Evolutionary conservation across 1,140 invertebrate species (phyloP), one percentile per base, ranked within the genome.

Genomic region (Cotesia glomerata): DNA sequence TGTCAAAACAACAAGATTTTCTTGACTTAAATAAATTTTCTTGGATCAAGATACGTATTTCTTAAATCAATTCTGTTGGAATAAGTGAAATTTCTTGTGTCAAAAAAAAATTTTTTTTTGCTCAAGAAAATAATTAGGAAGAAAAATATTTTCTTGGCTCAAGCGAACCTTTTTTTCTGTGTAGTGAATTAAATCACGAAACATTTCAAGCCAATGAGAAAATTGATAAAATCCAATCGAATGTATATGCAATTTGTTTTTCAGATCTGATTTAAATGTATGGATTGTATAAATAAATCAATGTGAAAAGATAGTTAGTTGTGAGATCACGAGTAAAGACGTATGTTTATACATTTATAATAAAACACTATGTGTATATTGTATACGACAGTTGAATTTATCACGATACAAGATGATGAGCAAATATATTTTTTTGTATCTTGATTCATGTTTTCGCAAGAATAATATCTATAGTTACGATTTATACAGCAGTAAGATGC

Each of bases 381-480:
- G 32, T 45, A 66, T 45, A 45, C 7, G 39, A 45, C 8, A 66
- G 34, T 66, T 34, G 54, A 13, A 71, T 26, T 16, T 34, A 64
- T 71, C 49, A 35, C 35, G 49, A 49, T 52, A 51, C 54, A 62
- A 61, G 59, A 52, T 56, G 61, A 71, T 32, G 54, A 26, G 49
- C 61, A 58, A 58, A 18, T n/a, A 34, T 26, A 34, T n/a, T 69
- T 65, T 51, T 56, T 35, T 16, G 35, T 56, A 69, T 69, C 67
- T 69, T 54, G 67, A 69, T 69, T 58, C 54, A 69, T 36, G 14
- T 58, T 58, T 58, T 58, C 18, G 18, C 56, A 58, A 58, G 56
- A 58, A 58, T n/a, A 54, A 11, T 18, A 58, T 58, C 56, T 58
- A 58, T 58, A 58, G 14, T 58, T 32, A 18, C 16, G 52, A 51